Base-by-base conservation (phyloP, 2,888 invertebrate genomes). In the Cantharis rufa region DNA sequence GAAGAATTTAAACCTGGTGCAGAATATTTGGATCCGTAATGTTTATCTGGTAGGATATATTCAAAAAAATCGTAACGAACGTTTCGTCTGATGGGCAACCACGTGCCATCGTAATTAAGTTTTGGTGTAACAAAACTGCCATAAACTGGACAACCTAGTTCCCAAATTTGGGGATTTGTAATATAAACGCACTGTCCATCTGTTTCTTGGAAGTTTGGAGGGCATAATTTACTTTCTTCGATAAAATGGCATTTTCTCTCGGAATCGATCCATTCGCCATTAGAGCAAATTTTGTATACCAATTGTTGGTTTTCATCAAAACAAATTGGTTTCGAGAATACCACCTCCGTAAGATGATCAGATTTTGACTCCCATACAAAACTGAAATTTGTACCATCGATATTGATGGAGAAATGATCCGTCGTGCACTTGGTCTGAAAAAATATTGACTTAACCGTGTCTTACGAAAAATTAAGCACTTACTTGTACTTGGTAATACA, bases 261-360 rank as follows among this genome's bases (percentile, higher is more conserved):
- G 62, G 76, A 62, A 11, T 85, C 85, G 15, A 78, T 70, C 88
- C 88, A 88, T 3, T 76, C 73, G 9, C 82, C 83, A n/a, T 83
- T 80, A 0, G 21, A 69, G 79, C 88, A 87, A 68, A 82, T 76
- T 79, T 86, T 82, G 18, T 77, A 77, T 16, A 86, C 76, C 27
- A 84, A 70, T 32, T 83, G 82, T 4, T 83, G 82, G 18, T 83
- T 75, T 16, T 82, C 73, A 74, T 85, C 81, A 3, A 86, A 80
- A 79, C 88, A 88, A 32, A 83, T 78, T 4, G 88, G 88, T n/a
- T 82, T 69, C 1, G 88, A 87, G 69, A 86, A 78, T 9, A 84
- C 48, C 3, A 74, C 77, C 27, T 70, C 27, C 15, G 32, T 18
- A 1, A 61, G 7, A 21, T 18, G 15, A 18, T 69, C 27, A 10